Conservation (phyloP, 2,797 vertebrate species). For the Lemur catta region DNA sequence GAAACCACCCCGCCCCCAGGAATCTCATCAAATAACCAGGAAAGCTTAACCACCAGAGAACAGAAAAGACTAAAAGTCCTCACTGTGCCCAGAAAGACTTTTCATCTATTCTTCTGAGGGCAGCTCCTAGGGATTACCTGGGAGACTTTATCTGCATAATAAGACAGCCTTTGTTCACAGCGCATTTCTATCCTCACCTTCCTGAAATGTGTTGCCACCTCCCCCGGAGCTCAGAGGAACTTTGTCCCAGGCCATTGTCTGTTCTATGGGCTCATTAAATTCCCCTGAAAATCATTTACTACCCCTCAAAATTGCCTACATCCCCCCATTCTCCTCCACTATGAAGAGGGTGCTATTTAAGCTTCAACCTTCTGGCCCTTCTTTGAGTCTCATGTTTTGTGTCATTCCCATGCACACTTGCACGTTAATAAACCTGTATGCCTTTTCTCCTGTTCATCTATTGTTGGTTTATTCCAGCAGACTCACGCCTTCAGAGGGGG, state of each 20-base stretch:
- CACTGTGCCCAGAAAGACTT: not conserved
- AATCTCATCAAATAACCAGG: not conserved
- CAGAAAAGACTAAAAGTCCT: not conserved
- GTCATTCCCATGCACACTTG: not conserved
- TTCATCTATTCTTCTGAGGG: not conserved
- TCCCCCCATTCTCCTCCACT: too few species aligned
- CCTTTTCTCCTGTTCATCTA: not conserved
- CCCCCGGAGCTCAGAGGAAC: not conserved
- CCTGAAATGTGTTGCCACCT: not conserved
- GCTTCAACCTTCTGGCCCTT: not conserved
- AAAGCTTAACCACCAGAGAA: not conserved
- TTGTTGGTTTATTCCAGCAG: not conserved
- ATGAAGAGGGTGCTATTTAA: not conserved
- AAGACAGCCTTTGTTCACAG: not conserved
- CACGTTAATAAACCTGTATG: not conserved
- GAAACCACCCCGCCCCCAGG: not conserved
- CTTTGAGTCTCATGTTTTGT: not conserved
- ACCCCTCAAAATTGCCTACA: not conserved
- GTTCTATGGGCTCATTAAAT: not conserved
- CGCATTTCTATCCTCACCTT: not conserved
- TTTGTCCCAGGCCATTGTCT: not conserved
- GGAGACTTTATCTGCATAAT: not conserved
- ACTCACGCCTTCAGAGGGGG: not conserved
- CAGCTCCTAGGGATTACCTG: not conserved
- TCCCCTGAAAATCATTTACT: not conserved